Evolutionary conservation across 2,113 vertebrate species (phyloP), one percentile per base, ranked within the genome.

Genomic region (Chelonoidis abingdonii): DNA sequence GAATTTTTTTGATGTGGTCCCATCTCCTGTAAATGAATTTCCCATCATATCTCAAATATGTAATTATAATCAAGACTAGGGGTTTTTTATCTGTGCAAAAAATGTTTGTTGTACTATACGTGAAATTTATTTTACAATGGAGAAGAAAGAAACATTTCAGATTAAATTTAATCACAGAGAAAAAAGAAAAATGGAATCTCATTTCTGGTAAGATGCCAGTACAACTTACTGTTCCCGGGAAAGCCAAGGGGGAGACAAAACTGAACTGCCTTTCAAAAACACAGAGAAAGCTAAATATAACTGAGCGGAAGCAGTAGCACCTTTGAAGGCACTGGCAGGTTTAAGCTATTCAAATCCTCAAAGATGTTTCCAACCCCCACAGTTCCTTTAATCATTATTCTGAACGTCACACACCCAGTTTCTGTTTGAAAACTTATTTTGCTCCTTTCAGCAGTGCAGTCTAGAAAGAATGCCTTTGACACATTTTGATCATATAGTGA

Each of bases 321-420:
- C 97, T 98, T 98, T 98, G 98, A 98, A 98, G 97, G 89, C 89
- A 94, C 78, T 90, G 93, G 72, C 93, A 97, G 79, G 90, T 93
- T 98, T 97, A 97, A 98, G 96, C 95, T 96, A 97, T 97, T 98
- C 91, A 96, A 91, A 94, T 96, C 96, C 97, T 97, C 95, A 97
- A 97, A 97, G 95, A 92, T 87, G 86, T 97, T 96, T 97, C 93
- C 91, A 97, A 89, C 96, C 96, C 95, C 97, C 97, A 94, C 96
- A 80, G 80, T 93, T 88, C 93, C 87, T 97, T 97, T 97, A 94
- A 97, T 97, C 97, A 91, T 89, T 96, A 92, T 52, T 96, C 93
- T 94, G 89, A 96, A 96, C 95, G 96, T 81, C 81, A 79, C 7
- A 88, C 72, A 41, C 95, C 93, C 1, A 0, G 41, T 96, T 97